Evolutionary conservation across 2,797 vertebrate genomes (phyloP), one percentile per base, ranked within the genome.

Genomic region (Gastrophryne carolinensis): DNA sequence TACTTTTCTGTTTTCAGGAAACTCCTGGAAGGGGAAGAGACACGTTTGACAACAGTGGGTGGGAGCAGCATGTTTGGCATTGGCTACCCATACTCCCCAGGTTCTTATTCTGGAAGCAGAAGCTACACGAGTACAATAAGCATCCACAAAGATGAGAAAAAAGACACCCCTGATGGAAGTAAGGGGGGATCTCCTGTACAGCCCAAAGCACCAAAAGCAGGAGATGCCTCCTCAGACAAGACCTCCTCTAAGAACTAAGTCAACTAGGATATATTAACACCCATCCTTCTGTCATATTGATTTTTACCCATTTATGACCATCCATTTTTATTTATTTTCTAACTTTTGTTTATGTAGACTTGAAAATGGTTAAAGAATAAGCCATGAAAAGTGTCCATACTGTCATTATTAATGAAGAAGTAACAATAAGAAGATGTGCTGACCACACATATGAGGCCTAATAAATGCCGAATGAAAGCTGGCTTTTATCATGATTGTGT

Each of bases 11-110:
- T 53, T 21, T 53, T n/a, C 79, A 94, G 93, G 86, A 94, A 94
- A 87, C 83, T 94, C 39, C 89, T 94, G 82, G 93, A 94, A 63
- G 92, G 93, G 0, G 93, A 94, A 41, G 93, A 94, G 82, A 92
- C 91, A 15, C 93, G 93, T 50, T 83, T 94, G 73, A 93, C 87
- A 83, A 83, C 86, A 0, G 83, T 92, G 0, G 82, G 90, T 0
- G 87, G 90, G 0, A 80, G 87, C 49, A 15, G 24, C 68, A 70
- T 68, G 3, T 79, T 92, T 52, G 90, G 92, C 77, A 85, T 92
- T 0, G 84, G 89, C 62, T 93, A 91, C 81, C 81, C 88, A 0
- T 75, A 63, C n/a, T 75, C 81, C 7, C 34, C 78, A 1, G 60
- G 80, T 26, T 89, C 90, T 79, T 92, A 93, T 69, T 82, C 86